These are phyloP conservation scores for Amorpha juglandis DNA, from an alignment of 2,888 invertebrate species.

Conservation along the genomic window DNA sequence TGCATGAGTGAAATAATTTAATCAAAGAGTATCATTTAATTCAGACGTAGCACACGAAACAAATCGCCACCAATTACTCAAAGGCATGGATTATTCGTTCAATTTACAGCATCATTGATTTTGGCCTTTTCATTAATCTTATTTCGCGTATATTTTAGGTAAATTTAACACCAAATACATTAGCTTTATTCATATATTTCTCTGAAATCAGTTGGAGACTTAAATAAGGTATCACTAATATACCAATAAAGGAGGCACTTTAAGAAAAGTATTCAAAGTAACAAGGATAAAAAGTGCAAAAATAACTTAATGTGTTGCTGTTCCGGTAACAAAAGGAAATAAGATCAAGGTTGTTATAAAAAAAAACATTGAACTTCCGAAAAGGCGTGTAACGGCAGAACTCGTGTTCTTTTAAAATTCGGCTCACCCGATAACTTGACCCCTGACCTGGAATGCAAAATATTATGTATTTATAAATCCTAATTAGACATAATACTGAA, in stretches of 20 bases:
- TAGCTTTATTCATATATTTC: background rate
- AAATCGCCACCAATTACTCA: conserved; percentile 3
- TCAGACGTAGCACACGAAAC: conserved; percentile 13
- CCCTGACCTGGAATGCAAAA: too few species aligned
- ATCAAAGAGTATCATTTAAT: too few species aligned
- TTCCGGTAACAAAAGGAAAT: background rate
- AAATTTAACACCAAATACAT: background rate
- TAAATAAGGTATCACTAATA: too few species aligned
- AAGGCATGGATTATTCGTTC: background rate
- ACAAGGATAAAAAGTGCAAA: background rate
- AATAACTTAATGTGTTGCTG: background rate
- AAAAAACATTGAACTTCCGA: background rate
- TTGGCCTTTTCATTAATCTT: background rate
- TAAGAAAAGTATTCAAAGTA: background rate
- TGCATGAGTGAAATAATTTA: conserved; percentile 23
- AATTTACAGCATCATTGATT: background rate
- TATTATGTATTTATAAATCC: too few species aligned
- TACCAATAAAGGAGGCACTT: too few species aligned
- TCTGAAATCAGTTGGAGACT: too few species aligned
- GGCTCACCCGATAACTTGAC: background rate
- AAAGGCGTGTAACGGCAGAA: background rate
- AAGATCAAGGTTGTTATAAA: background rate
- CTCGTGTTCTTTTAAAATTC: background rate
- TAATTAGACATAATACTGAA: too few species aligned
- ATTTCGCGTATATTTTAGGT: background rate